Conservation (phyloP, 2,113 vertebrate species). For the Oryctolagus cuniculus region DNA sequence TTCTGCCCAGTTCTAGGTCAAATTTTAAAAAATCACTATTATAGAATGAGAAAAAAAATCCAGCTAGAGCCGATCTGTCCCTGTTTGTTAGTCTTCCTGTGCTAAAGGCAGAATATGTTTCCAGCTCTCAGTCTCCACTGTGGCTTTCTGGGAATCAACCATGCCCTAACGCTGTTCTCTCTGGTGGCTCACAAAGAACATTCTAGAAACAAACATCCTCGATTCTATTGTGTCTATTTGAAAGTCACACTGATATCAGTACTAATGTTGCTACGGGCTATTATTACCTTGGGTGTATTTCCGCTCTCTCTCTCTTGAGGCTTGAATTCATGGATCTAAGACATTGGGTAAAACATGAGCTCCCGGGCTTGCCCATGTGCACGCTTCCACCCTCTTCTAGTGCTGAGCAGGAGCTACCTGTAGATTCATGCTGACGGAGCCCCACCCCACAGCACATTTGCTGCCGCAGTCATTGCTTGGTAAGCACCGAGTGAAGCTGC, state of each 20-base stretch:
- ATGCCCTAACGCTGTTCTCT: background rate
- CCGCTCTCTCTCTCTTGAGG: background rate
- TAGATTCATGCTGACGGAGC: background rate
- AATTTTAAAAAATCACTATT: slow-evolving; percentile 38
- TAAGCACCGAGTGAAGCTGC: background rate
- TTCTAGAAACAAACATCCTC: slow-evolving; percentile 5
- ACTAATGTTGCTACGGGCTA: background rate
- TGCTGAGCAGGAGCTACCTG: background rate
- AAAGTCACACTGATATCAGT: background rate
- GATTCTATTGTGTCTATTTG: background rate
- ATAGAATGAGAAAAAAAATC: background rate
- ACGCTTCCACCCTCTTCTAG: no score
- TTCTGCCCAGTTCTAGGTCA: slow-evolving; percentile 41
- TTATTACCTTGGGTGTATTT: background rate
- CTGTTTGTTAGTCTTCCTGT: background rate
- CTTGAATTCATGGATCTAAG: background rate
- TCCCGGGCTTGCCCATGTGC: background rate
- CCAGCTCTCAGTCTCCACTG: background rate
- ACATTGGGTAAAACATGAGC: background rate
- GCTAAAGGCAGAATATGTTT: slow-evolving; percentile 8
- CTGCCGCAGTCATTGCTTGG: background rate
- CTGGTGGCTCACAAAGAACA: slow-evolving; percentile 15
- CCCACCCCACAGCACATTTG: background rate
- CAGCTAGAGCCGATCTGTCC: background rate
- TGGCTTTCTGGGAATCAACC: background rate